Evolutionary conservation across 1,140 invertebrate genomes (phyloP).

Genomic region (Bombyx mandarina): DNA sequence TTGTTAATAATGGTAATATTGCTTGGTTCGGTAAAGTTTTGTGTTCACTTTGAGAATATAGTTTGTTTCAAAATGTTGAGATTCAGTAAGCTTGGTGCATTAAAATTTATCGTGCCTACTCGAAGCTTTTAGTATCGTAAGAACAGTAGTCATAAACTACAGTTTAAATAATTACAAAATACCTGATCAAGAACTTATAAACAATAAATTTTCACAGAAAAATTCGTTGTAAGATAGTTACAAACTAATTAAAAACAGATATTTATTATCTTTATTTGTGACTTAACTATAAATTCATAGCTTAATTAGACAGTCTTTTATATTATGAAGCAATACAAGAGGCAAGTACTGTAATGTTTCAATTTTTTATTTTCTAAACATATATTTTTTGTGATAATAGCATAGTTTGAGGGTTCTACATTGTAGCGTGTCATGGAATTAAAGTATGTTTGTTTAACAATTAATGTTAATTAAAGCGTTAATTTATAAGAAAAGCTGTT

Average conservation of each 20-base stretch:
- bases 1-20: no score
- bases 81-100: no score
- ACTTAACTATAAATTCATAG: conserved; percentile 63
- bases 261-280: conserved; percentile 55
- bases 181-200: conserved; percentile 12
- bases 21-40: no score
- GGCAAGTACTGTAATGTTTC: conserved; percentile 3
- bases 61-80: no score
- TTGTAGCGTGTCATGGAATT: background rate
- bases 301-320: conserved; percentile 70
- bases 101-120: no score
- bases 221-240: conserved; percentile 54
- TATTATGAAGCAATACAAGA: conserved; percentile 44
- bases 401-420: no score
- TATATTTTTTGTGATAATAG: conserved; percentile 6
- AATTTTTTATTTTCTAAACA: background rate
- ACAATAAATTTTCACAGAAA: conserved; percentile 41
- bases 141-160: no score
- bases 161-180: no score
- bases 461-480: background rate
- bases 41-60: no score
- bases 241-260: conserved; percentile 44
- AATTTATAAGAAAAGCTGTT: background rate
- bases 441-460: background rate
- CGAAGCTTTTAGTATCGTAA: no score